These are phyloP conservation scores for Valencia hispanica DNA, from an alignment of 2,797 vertebrate genomes.

Conservation along the genomic window DNA sequence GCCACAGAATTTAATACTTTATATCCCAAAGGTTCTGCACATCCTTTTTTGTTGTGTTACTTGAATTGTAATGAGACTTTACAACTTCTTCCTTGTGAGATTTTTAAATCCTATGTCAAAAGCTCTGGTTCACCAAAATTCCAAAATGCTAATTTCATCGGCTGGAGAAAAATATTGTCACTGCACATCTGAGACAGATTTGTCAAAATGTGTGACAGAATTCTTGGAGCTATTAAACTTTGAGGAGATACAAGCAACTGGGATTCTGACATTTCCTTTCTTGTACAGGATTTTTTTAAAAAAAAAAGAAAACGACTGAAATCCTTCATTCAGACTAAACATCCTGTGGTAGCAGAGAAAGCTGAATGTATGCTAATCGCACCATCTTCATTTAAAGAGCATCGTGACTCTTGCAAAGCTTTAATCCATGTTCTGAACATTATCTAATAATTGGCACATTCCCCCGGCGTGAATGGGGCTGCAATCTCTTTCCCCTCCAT, in stretches of 20 bases:
- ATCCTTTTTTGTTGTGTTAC: background rate
- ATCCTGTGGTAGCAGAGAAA: constrained; percentile 26
- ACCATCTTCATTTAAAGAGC: constrained; percentile 68
- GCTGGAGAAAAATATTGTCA: constrained; percentile 2
- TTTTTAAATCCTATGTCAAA: constrained; percentile 5
- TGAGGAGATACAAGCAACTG: constrained; percentile 10
- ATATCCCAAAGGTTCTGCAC: background rate
- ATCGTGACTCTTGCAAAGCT: constrained; percentile 60
- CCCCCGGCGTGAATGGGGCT: constrained; percentile 57
- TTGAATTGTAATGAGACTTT: constrained; percentile 2
- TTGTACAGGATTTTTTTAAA: constrained; percentile 30
- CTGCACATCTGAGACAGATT: background rate
- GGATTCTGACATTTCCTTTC: constrained; percentile 22
- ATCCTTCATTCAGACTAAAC: constrained; percentile 43
- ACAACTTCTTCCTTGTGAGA: background rate
- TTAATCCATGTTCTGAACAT: constrained; percentile 72
- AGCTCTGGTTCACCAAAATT: constrained; percentile 10
- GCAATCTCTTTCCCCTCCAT: constrained; percentile 57
- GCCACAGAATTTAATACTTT: background rate
- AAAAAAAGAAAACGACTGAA: constrained; percentile 7
- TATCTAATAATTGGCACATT: constrained; percentile 73
- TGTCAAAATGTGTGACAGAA: constrained; percentile 6
- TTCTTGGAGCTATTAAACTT: constrained; percentile 9
- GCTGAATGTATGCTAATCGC: constrained; percentile 57
- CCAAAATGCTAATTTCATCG: background rate